Evolutionary conservation across 2,797 vertebrate species (phyloP).

Genomic region (Acridotheres tristis): DNA sequence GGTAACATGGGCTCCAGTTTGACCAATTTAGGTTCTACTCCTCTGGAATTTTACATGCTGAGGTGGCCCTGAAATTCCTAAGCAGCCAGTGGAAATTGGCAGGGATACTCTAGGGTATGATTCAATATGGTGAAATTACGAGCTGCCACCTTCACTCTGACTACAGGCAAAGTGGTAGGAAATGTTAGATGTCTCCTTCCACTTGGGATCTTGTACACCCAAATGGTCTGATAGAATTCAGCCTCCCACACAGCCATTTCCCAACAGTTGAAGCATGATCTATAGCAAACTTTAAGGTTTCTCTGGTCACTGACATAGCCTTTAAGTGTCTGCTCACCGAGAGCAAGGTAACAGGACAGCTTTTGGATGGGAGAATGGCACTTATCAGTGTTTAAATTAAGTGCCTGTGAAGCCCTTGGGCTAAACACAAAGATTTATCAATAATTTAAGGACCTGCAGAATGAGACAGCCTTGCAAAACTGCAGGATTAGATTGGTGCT

Average conservation of each 20-base stretch:
- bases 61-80: background rate
- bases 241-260: background rate
- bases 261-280: background rate
- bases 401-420: background rate
- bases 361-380: background rate
- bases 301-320: background rate
- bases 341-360: background rate
- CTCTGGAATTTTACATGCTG: background rate
- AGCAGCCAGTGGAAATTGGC: background rate
- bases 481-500: background rate
- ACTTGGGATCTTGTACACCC: background rate
- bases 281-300: background rate
- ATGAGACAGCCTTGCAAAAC: background rate
- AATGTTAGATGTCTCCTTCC: background rate
- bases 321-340: background rate
- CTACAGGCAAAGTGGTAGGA: background rate
- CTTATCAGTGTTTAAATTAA: background rate
- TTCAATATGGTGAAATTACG: background rate
- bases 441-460: background rate
- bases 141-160: background rate
- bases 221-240: background rate
- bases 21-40: background rate
- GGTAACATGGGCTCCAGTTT: background rate
- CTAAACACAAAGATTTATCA: background rate
- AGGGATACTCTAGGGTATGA: background rate